These are phyloP conservation scores for Heterotis niloticus DNA, from an alignment of 2,113 vertebrate genomes.

Conservation along the genomic window DNA sequence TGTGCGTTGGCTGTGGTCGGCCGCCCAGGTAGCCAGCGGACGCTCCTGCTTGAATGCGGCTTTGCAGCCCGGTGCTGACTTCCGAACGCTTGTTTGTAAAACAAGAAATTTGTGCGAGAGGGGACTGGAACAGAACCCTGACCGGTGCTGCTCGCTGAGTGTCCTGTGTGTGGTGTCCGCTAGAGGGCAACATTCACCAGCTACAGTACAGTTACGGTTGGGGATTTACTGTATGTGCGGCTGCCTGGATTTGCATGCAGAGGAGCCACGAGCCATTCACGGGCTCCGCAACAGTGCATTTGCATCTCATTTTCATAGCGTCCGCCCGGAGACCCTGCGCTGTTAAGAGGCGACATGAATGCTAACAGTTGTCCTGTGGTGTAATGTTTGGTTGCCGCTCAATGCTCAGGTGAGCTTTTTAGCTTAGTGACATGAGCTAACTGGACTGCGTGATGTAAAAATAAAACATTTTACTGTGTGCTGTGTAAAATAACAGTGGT, in stretches of 20 bases:
- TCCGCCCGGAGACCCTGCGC: conserved; percentile 26
- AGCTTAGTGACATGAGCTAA: neutral
- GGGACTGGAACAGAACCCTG: neutral
- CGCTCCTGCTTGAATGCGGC: too few relatives aligned
- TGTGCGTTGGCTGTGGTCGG: too few relatives aligned
- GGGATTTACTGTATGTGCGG: conserved; percentile 25
- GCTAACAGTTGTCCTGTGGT: neutral
- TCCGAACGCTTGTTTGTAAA: too few relatives aligned
- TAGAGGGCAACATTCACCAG: conserved; percentile 50
- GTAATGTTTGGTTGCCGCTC: neutral
- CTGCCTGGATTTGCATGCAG: conserved; percentile 41
- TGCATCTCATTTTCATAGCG: conserved; percentile 45
- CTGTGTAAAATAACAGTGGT: neutral
- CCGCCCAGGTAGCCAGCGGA: too few relatives aligned
- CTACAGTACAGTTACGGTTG: conserved; percentile 20
- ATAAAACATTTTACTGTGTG: neutral
- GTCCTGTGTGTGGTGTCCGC: conserved; percentile 37
- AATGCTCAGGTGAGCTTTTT: too few relatives aligned
- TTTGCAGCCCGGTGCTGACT: too few relatives aligned
- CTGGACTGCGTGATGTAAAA: neutral
- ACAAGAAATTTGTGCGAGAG: too few relatives aligned
- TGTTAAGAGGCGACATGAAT: conserved; percentile 28
- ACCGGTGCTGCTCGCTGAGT: neutral
- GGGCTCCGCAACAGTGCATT: conserved; percentile 36
- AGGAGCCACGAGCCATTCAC: conserved; percentile 36